A percentile compares a stretch with the other conserved stretches of the same genome.
Conservation (phyloP, 2,797 vertebrate species). For the Paguma larvata region DNA sequence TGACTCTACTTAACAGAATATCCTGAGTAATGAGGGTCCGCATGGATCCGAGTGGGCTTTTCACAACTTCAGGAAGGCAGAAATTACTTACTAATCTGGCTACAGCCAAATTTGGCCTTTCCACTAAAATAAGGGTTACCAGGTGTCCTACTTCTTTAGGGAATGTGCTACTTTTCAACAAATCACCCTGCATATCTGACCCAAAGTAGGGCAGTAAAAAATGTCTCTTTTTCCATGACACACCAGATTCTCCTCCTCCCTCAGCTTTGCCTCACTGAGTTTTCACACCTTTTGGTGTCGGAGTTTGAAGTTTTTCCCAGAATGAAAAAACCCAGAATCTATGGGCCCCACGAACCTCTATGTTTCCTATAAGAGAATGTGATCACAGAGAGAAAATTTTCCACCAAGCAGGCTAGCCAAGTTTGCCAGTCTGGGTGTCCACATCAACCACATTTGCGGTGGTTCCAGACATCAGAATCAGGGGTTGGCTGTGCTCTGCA, state of each 20-base stretch:
- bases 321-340: background rate
- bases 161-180: slow-evolving; percentile 83
- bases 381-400: background rate
- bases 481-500: no score
- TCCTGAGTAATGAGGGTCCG: background rate
- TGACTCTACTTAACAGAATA: background rate
- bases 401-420: background rate
- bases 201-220: slow-evolving; percentile 81
- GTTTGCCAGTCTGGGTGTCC: background rate
- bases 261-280: background rate
- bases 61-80: slow-evolving; percentile 45
- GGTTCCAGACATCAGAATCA: background rate
- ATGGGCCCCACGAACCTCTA: background rate
- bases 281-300: background rate
- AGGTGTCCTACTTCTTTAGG: slow-evolving; percentile 84
- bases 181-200: slow-evolving; percentile 65
- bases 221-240: slow-evolving; percentile 68
- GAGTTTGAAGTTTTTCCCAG: slow-evolving; percentile 8
- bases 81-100: slow-evolving; percentile 33
- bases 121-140: slow-evolving; percentile 77
- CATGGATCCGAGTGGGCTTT: background rate
- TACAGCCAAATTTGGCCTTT: slow-evolving; percentile 51
- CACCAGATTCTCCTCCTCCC: background rate
- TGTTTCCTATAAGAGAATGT: background rate
- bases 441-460: background rate